These are phyloP conservation scores for Hyposoter didymator DNA, from an alignment of 2,888 invertebrate species.

Conservation along the genomic window DNA sequence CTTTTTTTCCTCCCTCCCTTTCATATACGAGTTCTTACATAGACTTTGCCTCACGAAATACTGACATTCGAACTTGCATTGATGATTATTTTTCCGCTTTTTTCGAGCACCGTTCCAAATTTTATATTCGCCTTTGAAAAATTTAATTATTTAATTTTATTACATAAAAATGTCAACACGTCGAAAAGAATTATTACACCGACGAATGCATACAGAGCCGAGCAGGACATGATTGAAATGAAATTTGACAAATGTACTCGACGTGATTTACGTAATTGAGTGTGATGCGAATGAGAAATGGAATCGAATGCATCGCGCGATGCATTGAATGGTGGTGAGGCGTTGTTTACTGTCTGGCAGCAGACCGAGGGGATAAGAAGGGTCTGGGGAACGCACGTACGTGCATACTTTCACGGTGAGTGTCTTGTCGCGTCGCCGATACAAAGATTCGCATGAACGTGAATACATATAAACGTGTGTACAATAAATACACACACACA, in stretches of 20 bases:
- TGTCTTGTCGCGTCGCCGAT: conserved; percentile 42
- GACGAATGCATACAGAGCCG: neutral
- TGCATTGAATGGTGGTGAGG: conserved; percentile 55
- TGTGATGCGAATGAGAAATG: conserved; percentile 51
- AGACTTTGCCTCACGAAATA: conserved; percentile 51
- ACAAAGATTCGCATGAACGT: conserved; percentile 20
- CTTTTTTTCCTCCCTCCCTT: conserved; percentile 60
- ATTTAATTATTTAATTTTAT: no score
- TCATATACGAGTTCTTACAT: conserved; percentile 32
- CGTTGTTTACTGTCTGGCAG: conserved; percentile 81
- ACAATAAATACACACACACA: conserved; percentile 30
- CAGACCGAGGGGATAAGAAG: conserved; percentile 55
- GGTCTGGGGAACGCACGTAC: conserved; percentile 47
- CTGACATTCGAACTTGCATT: conserved; percentile 17
- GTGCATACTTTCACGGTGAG: conserved; percentile 41
- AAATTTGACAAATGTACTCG: conserved; percentile 37
- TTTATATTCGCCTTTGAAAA: neutral
- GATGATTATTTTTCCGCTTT: neutral
- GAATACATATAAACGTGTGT: neutral
- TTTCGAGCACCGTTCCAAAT: neutral
- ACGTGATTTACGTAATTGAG: conserved; percentile 16
- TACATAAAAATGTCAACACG: neutral
- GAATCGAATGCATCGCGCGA: conserved; percentile 26
- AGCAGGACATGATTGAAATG: neutral
- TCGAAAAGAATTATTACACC: neutral